Evolutionary conservation across 2,113 vertebrate genomes (phyloP), one percentile per base, ranked within the genome.

Genomic region (Mirza zaza): DNA sequence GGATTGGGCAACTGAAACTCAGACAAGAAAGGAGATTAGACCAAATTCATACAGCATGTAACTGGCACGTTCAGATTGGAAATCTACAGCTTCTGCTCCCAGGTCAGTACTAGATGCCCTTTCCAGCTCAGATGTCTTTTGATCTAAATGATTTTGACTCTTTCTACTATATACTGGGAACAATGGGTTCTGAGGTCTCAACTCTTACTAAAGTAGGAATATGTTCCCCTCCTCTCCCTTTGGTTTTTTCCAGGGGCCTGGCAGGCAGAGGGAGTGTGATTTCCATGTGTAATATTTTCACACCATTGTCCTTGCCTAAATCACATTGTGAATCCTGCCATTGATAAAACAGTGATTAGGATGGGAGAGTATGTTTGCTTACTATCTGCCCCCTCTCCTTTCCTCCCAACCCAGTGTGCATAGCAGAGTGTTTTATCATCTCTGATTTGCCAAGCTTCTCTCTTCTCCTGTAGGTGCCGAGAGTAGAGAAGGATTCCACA

Each of bases 21-120:
- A 79, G 52, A 67, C 6, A 71, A n/a, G n/a, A 55, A 90, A 68
- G 34, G 21, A 18, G 32, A 91, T 91, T 34, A 91, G 15, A 61
- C 52, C n/a, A 93, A 92, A 5, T 93, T 97, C 32, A 94, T 25
- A 88, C 94, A 96, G 48, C 18, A 92, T 3, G 6, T 91, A 29
- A 76, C 25, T 57, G 20, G 48, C 39, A 86, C n/a, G 88, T 93
- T 88, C 63, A 68, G 45, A 55, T 68, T 36, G 50, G 1, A 94
- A 92, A 89, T 82, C 48, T 61, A 79, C 14, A 39, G 14, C 65
- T 96, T 70, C 55, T 94, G 67, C 25, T 82, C 2, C 59, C 5
- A 42, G 17, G 77, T 95, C 50, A 80, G 20, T 92, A 67, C n/a
- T 83, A 55, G 55, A 87, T 86, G 32, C n/a, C 57, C 25, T 71